Conservation (phyloP, 2,888 invertebrate species). For the Stomorhina lunata region DNA sequence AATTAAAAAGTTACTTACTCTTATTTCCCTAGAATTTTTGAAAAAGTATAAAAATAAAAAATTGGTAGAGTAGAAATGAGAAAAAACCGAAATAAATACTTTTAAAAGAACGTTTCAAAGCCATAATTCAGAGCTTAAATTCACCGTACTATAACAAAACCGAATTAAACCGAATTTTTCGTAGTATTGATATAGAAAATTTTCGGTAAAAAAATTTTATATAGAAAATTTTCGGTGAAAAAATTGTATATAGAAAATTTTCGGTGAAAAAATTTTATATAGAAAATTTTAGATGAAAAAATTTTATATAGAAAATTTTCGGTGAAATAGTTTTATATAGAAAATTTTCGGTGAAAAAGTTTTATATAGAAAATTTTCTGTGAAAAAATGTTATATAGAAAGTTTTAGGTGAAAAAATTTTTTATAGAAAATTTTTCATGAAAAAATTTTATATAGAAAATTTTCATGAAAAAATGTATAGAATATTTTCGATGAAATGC, state of each 20-base stretch:
- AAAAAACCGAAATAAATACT: slow-evolving; percentile 10
- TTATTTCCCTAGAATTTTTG: neutral
- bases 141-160: neutral
- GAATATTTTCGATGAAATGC: too few species aligned
- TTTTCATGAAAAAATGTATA: too few species aligned
- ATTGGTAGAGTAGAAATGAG: neutral
- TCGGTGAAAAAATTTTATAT: neutral
- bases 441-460: neutral
- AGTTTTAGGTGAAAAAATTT: neutral
- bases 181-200: too few species aligned
- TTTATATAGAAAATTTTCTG: neutral
- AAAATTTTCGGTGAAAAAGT: neutral
- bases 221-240: neutral
- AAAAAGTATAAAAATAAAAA: neutral
- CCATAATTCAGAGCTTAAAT: slow-evolving; percentile 29
- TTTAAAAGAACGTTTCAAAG: slow-evolving; percentile 3
- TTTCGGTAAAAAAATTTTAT: too few species aligned
- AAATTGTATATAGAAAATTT: neutral
- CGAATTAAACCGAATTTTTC: too few species aligned
- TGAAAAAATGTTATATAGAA: neutral
- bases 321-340: neutral
- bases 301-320: neutral
- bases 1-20: neutral
- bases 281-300: neutral
- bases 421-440: neutral